Conservation (phyloP, 2,113 vertebrate genomes). For the Cottus gobio region DNA sequence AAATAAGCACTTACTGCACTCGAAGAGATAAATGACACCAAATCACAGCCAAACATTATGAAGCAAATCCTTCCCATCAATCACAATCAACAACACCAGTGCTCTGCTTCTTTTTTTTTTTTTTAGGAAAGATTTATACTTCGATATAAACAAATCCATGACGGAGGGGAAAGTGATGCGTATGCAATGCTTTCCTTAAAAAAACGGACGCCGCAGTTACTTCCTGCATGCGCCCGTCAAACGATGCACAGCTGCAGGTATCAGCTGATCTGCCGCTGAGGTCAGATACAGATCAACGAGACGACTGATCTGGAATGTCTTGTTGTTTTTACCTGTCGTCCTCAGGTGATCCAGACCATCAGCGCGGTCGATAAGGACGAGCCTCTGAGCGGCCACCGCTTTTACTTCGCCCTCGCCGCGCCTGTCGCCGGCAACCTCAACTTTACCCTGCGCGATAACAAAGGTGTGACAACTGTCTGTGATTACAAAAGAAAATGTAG, state of each 20-base stretch:
- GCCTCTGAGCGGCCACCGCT: slow-evolving; percentile 91
- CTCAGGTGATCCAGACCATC: slow-evolving; percentile 95
- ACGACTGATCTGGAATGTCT: slow-evolving; percentile 15
- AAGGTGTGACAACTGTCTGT: slow-evolving; percentile 81
- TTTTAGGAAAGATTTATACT: slow-evolving; percentile 39
- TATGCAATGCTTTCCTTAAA: slow-evolving; percentile 12
- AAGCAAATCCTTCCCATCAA: slow-evolving; percentile 66
- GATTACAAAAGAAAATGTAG: background rate
- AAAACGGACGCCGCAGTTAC: background rate
- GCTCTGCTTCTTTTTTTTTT: slow-evolving; percentile 34
- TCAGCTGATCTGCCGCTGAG: slow-evolving; percentile 14
- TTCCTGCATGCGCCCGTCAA: slow-evolving; percentile 15
- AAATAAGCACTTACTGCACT: slow-evolving; percentile 80
- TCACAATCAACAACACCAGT: slow-evolving; percentile 39
- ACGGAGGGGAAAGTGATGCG: slow-evolving; percentile 37
- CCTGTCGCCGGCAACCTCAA: slow-evolving; percentile 90
- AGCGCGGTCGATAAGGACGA: slow-evolving; percentile 95
- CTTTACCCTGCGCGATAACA: slow-evolving; percentile 95
- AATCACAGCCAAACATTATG: slow-evolving; percentile 66
- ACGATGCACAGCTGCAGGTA: slow-evolving; percentile 19
- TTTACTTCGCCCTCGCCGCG: slow-evolving; percentile 90
- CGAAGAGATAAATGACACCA: slow-evolving; percentile 65
- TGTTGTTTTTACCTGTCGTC: slow-evolving; percentile 3
- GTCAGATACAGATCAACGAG: slow-evolving; percentile 20
- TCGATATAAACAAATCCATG: slow-evolving; percentile 17